Evolutionary conservation across 2,888 invertebrate species (phyloP), one percentile per base, ranked within the genome.

Genomic region (Trilocha varians): DNA sequence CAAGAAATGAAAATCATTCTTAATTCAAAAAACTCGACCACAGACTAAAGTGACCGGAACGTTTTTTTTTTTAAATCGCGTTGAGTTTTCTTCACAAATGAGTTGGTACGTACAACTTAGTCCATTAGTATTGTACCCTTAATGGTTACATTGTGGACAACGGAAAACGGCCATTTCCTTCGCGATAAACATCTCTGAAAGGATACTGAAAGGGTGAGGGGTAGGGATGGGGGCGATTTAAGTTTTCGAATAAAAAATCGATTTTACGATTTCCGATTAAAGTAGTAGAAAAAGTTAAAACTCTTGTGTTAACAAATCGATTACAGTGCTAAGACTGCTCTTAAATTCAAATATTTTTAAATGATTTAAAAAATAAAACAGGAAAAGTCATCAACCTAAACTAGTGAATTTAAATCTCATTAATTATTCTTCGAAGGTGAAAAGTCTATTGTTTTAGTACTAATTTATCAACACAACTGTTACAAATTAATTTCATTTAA

Each of bases 131-230:
- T 75, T 78, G 79, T 78, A 61, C 66, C 65, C 69, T 73, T 83
- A 85, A 85, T 85, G 85, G 79, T 54, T 56, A 64, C 63, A 68
- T 75, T 77, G 80, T 79, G 80, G 80, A 72, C 78, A 78, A 72
- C 84, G 85, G 85, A 84, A 85, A 85, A 73, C 80, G 84, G 68
- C 76, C 82, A 85, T 85, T 85, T 85, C 85, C 85, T 84, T 67
- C 64, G 65, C 76, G 84, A 84, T 84, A 84, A 78, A 73, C 78
- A 84, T 84, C 84, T 75, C 71, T 82, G 75, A 82, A 85, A 84
- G 72, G 70, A 66, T 55, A 67, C 82, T 79, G 82, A 83, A 84
- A 78, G 82, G 78, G 78, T 72, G 76, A 74, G 73, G 69, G 68
- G 62, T 57, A 43, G 43, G 47, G 49, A 40, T 40, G 40, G 36